These are phyloP conservation scores for Apodemia duryi DNA, from an alignment of 2,888 invertebrate species.

Conservation along the genomic window DNA sequence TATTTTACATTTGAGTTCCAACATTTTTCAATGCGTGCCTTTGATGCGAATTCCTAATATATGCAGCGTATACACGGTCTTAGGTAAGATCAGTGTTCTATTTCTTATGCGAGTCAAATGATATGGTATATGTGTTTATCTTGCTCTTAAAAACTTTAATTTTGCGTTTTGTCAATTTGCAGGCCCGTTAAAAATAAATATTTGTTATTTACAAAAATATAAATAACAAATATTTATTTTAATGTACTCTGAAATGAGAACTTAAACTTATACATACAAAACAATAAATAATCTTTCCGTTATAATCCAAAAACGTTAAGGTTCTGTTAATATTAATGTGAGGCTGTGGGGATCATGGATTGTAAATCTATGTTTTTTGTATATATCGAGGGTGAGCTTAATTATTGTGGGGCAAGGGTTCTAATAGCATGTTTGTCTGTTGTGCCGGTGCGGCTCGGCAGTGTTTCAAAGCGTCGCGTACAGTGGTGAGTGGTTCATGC, in stretches of 20 bases:
- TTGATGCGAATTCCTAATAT: too few species aligned
- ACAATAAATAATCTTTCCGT: too few species aligned
- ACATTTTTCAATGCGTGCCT: too few species aligned
- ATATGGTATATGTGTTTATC: neutral
- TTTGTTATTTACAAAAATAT: too few species aligned
- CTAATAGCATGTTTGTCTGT: slow-evolving; percentile 77
- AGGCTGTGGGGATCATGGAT: neutral
- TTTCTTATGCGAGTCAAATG: neutral
- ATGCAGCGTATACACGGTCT: too few species aligned
- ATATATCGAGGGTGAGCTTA: slow-evolving; percentile 11
- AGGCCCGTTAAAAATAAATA: too few species aligned
- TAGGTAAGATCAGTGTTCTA: too few species aligned
- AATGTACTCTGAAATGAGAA: too few species aligned
- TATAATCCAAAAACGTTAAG: neutral
- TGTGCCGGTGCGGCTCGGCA: slow-evolving; percentile 79
- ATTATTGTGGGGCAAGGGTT: slow-evolving; percentile 28
- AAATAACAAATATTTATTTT: too few species aligned
- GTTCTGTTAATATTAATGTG: slow-evolving; percentile 3
- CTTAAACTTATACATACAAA: too few species aligned
- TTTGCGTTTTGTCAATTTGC: neutral
- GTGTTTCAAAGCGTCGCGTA: slow-evolving; percentile 98
- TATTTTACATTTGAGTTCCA: too few species aligned
- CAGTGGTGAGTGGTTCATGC: slow-evolving; percentile 88
- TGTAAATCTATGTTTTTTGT: neutral
- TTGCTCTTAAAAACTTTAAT: neutral